Conservation (phyloP, 2,797 vertebrate genomes). For the Anolis apletophallus region DNA sequence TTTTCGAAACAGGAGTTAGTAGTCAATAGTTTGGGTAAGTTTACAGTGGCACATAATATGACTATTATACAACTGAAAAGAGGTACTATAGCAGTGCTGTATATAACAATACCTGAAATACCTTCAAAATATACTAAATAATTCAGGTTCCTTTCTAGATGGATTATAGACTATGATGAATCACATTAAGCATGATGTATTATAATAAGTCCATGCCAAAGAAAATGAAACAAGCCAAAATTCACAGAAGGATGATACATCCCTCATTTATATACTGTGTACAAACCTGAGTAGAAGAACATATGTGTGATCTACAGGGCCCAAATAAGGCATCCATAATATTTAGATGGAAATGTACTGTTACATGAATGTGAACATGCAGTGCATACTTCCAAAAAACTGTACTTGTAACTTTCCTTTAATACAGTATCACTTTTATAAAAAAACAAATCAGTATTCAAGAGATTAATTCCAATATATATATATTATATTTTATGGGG, state of each 20-base stretch:
- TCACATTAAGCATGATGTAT: not conserved
- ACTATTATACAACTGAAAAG: not conserved
- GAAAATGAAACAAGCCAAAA: conserved; percentile 20
- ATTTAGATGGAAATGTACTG: conserved; percentile 24
- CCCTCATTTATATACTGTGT: conserved; percentile 15
- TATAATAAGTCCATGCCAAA: conserved; percentile 15
- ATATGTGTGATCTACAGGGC: conserved; percentile 11
- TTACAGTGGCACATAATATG: not conserved
- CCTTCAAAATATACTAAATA: not conserved
- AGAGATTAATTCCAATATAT: not conserved
- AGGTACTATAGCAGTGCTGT: not conserved
- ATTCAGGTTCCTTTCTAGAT: not conserved
- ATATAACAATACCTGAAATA: not conserved
- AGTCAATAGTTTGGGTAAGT: not conserved
- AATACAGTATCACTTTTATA: not conserved
- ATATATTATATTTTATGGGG: not conserved
- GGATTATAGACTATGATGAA: not conserved
- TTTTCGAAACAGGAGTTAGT: not conserved
- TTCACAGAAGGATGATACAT: conserved; percentile 21
- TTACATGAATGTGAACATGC: conserved; percentile 11
- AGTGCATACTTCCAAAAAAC: not conserved
- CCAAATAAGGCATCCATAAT: conserved; percentile 14
- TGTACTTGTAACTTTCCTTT: not conserved
- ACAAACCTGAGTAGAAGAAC: conserved; percentile 11
- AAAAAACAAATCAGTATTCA: not conserved